Conservation (phyloP, 2,888 invertebrate genomes). For the Lathronympha strigana region DNA sequence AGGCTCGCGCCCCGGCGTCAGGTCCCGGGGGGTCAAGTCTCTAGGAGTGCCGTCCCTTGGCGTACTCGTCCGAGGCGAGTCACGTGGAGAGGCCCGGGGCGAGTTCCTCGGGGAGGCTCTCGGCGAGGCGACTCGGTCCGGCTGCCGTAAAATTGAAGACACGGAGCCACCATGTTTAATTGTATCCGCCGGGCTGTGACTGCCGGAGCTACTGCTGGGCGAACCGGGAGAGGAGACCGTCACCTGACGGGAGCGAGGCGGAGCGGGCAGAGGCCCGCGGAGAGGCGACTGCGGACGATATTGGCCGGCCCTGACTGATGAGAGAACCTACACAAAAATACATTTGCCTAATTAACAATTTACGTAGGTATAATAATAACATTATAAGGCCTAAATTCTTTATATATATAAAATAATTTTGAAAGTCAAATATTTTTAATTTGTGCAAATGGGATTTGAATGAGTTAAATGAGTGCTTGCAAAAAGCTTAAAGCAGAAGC, state of each 20-base stretch:
- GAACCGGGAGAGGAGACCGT: conserved; percentile 90
- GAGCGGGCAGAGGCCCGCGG: conserved; percentile 84
- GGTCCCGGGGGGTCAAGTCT: conserved; percentile 57
- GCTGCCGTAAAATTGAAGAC: conserved; percentile 75
- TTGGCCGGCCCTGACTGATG: conserved; percentile 89
- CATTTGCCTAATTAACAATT: background rate
- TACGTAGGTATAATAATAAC: too few species aligned
- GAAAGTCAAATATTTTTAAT: too few species aligned
- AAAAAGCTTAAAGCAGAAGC: conserved; percentile 35
- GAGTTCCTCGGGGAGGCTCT: conserved; percentile 68
- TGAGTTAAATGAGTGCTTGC: conserved; percentile 26
- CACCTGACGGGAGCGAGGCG: conserved; percentile 79
- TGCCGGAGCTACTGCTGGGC: conserved; percentile 93
- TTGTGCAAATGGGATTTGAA: conserved; percentile 18
- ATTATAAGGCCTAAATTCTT: background rate
- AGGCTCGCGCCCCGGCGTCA: conserved; percentile 55
- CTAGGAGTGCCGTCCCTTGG: conserved; percentile 64
- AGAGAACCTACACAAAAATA: conserved; percentile 82
- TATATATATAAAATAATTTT: background rate
- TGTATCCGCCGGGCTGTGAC: conserved; percentile 91
- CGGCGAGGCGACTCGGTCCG: conserved; percentile 68
- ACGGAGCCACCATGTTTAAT: conserved; percentile 86
- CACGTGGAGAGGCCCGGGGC: conserved; percentile 61
- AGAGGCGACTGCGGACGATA: conserved; percentile 89
- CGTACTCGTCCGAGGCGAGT: conserved; percentile 68